Evolutionary conservation across 2,797 vertebrate species (phyloP), one percentile per base, ranked within the genome.

Genomic region (Urocyon cinereoargenteus): DNA sequence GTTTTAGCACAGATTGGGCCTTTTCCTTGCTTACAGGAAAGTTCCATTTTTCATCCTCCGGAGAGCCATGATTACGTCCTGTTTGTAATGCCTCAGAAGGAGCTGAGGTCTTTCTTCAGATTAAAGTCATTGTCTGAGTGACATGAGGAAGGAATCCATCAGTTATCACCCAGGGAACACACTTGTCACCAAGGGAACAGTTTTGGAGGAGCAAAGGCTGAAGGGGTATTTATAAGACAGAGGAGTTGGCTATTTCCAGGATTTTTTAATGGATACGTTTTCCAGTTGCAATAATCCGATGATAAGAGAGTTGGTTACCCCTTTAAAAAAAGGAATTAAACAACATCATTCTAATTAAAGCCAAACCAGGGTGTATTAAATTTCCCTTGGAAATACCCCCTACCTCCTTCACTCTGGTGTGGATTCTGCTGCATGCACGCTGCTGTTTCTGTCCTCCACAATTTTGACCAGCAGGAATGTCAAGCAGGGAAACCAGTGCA

Each of bases 111-210:
- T 96, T 97, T 86, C 94, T 91, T 97, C n/a, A 82, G 31, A 97
- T 87, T 90, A 70, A 95, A 88, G n/a, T n/a, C 40, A 22, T 95
- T 26, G 3, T 66, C 79, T 66, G 87, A 19, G 51, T 57, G 86
- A 90, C 88, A 96, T 61, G 72, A 96, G 28, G 73, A 72, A 97
- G 22, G 40, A 89, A 95, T 61, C 59, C 61, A 61, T 61, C 21
- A 28, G 1, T 19, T 86, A 26, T 82, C 91, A 59, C 83, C 4
- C 0, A 34, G 49, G 12, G 68, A 34, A 90, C 70, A 75, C 78
- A 19, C 86, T 94, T 98, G 94, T 97, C 91, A 59, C 93, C 93
- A 93, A 94, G 95, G 95, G 93, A 97, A 97, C 81, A 83, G 40
- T 95, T 81, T 97, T 84, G 36, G 45, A 94, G 84, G 66, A 82